These are phyloP conservation scores for Diachasma alloeum DNA, from an alignment of 1,140 invertebrate genomes.

Conservation along the genomic window DNA sequence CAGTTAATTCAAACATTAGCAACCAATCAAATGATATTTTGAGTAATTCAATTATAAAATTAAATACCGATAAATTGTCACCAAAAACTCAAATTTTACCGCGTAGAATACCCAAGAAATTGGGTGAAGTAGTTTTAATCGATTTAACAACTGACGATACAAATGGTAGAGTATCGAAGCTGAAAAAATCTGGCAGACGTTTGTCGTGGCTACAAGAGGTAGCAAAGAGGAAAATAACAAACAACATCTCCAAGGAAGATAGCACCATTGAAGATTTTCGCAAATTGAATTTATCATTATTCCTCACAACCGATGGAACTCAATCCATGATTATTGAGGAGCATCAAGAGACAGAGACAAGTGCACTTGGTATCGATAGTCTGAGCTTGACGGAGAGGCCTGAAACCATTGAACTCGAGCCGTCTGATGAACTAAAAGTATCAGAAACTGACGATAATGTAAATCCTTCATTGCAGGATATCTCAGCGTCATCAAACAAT, in stretches of 20 bases:
- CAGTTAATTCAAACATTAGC: conserved; percentile 21
- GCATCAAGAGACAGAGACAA: neutral
- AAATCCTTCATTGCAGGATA: neutral
- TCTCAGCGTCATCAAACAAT: neutral
- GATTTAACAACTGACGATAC: conserved; percentile 52
- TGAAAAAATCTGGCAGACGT: conserved; percentile 38
- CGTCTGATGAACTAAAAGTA: neutral
- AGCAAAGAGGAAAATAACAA: conserved; percentile 31
- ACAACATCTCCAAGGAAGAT: conserved; percentile 18
- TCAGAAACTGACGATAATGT: neutral
- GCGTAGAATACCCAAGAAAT: conserved; percentile 39
- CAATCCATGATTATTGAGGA: neutral
- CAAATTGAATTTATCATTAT: neutral
- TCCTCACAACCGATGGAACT: neutral
- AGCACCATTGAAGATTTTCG: conserved; percentile 16
- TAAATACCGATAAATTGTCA: conserved; percentile 8
- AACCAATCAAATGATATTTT: neutral
- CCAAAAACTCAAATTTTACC: conserved; percentile 26
- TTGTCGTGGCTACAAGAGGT: conserved; percentile 48
- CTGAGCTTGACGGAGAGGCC: neutral
- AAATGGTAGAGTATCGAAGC: conserved; percentile 40
- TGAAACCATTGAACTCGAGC: neutral
- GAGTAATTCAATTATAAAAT: neutral
- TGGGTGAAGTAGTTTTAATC: conserved; percentile 48
- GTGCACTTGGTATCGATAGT: neutral